Base-by-base conservation (phyloP, 2,113 vertebrate genomes). In the Peromyscus leucopus region DNA sequence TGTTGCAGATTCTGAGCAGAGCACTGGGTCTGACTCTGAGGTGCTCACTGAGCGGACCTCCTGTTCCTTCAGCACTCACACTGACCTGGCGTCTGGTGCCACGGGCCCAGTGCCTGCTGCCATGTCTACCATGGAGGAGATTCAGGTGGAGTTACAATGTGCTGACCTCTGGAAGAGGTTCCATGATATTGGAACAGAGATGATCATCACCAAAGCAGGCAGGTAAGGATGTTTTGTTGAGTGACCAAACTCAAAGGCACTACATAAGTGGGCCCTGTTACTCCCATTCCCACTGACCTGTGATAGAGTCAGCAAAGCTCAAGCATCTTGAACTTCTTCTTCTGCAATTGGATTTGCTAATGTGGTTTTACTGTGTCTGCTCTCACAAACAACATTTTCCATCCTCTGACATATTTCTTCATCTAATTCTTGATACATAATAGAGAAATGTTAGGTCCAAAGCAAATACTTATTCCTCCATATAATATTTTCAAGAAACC, bases 161-260 rank as follows among this genome's bases (percentile, higher is more conserved):
- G 99, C 99, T 0, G 99, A 99, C 97, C 99, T 99, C 91, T 99
- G 99, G 99, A 99, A 99, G 98, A 99, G 99, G 96, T 99, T 99
- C 98, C 99, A 99, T 94, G 99, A 99, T 92, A 99, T 99, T 94
- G 99, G 99, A 96, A 99, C 99, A 0, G 99, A 99, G 98, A 99
- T 99, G 99, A 99, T 99, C 98, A 99, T 99, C 98, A 99, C 99
- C 0, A 99, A 99, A 98, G 99, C 99, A 93, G 99, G 99, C 98
- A 99, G 99, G 99, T 99, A 98, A 98, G 98, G 65, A 93, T 19
- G 71, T 19, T 78, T 96, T 86, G 55, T 24, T 31, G 89, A 5
- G 92, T 90, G 84, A 39, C 82, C 85, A 72, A 42, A 78, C 72
- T 86, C 7, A 76, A 89, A 93, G 90, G 72, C 31, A 75, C 33